Evolutionary conservation across 2,888 invertebrate genomes (phyloP), one percentile per base, ranked within the genome.

Genomic region (Hoplodrina blanda): DNA sequence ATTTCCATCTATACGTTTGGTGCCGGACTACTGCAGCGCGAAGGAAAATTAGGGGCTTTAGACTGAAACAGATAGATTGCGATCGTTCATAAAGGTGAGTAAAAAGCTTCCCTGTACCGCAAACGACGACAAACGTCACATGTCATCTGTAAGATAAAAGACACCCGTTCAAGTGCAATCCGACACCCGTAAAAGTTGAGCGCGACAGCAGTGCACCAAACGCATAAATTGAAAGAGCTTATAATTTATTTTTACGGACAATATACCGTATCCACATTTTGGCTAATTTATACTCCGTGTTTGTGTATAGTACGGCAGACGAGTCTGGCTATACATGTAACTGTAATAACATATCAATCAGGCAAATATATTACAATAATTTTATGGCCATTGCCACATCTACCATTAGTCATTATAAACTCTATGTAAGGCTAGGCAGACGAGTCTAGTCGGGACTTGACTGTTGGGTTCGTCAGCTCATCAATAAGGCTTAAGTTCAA

Each of bases 401-500:
- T 30, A 61, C 6, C 11, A 30, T 15, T 25, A 0, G 0, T 37
- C 11, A 33, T 50, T 46, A 17, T 2, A 60, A 61, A 65, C 37
- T 77, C 56, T n/a, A 41, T 70, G 74, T 71, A 19, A 17, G 20
- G 10, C 25, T 55, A 55, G 55, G 84, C 81, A 89, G 90, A 90
- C 88, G 88, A 82, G 86, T 86, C 87, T 87, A 79, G 79, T 75
- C 72, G 72, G 83, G 80, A 80, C 83, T 69, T 50, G 53, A 44
- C 59, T 68, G 78, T 76, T 69, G 69, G 61, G 66, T 76, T 73
- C 75, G 72, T 74, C 80, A 81, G 75, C 71, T 76, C 80, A 83
- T 84, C 83, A 87, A 78, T 85, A 83, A 81, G 84, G 77, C 82
- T 85, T 79, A 78, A 85, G 89, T 88, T 89, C 91, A 90, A 90